phyloP scores from a whole-genome alignment of 2,888 invertebrate species.

The Anaspis maculata region DNA sequence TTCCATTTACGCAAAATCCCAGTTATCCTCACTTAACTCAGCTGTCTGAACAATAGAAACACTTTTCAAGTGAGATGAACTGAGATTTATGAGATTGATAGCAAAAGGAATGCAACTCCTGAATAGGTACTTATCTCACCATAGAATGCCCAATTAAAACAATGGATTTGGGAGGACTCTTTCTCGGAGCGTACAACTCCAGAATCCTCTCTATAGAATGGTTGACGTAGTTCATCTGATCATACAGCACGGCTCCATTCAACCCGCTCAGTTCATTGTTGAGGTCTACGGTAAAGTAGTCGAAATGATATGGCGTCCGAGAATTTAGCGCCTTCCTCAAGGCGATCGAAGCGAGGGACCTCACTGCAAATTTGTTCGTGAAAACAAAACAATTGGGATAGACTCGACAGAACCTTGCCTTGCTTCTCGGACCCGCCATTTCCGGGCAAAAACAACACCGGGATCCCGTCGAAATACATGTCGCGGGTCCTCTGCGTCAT shows the following conservation, averaged over 20 bases:
- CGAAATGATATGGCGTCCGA: conserved; percentile 68
- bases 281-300: conserved; percentile 86
- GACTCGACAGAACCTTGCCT: conserved; percentile 43
- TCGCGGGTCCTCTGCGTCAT: conserved; percentile 59
- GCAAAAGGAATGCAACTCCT: no score
- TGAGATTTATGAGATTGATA: no score
- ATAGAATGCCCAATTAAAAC: conserved; percentile 93
- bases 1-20: no score
- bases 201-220: conserved; percentile 65
- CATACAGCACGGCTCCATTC: conserved; percentile 72
- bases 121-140: conserved; percentile 60
- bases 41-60: no score
- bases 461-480: conserved; percentile 77
- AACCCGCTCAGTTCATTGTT: conserved; percentile 85
- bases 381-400: no score
- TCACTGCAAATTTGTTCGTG: conserved; percentile 45
- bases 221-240: conserved; percentile 67
- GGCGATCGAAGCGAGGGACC: conserved; percentile 89
- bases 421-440: conserved; percentile 92
- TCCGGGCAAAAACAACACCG: conserved; percentile 91
- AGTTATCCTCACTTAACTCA: no score
- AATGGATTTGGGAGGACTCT: conserved; percentile 48
- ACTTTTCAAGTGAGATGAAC: no score
- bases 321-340: conserved; percentile 70
- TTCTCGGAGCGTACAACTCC: conserved; percentile 52